These are phyloP conservation scores for Pseudanteris insignis DNA, from an alignment of 2,888 invertebrate genomes.

Conservation along the genomic window DNA sequence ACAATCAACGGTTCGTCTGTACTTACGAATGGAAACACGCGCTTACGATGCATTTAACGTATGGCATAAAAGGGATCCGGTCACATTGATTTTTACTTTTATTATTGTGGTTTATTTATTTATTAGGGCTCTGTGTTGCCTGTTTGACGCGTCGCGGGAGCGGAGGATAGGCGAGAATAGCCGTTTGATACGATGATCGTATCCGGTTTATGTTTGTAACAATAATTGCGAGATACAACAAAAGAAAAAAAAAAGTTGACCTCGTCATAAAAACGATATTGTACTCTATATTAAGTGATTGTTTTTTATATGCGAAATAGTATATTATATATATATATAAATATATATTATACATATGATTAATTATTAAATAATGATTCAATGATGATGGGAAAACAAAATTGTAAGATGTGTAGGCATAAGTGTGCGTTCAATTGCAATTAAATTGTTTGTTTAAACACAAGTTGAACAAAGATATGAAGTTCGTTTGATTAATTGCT, in stretches of 20 bases:
- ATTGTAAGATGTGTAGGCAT: conserved; percentile 56
- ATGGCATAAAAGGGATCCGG: background rate
- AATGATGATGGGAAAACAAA: conserved; percentile 45
- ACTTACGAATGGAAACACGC: no score
- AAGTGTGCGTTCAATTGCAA: conserved; percentile 60
- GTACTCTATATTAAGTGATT: conserved; percentile 64
- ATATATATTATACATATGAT: conserved; percentile 31
- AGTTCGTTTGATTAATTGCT: conserved; percentile 25
- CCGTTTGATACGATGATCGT: no score
- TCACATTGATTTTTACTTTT: background rate
- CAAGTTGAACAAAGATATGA: conserved; percentile 9
- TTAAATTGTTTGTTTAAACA: conserved; percentile 27
- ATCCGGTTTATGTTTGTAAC: no score
- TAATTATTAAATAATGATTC: conserved; percentile 52
- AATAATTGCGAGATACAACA: no score
- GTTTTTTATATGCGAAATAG: conserved; percentile 64
- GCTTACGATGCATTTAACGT: background rate
- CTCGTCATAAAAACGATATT: conserved; percentile 59
- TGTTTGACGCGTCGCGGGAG: conserved; percentile 9
- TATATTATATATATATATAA: conserved; percentile 52
- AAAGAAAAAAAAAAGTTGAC: conserved; percentile 49
- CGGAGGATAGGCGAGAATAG: no score
- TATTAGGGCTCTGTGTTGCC: no score
- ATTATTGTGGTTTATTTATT: background rate
- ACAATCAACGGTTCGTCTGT: conserved; percentile 1